Evolutionary conservation across 2,797 vertebrate genomes (phyloP).

Genomic region (Alectoris magna): DNA sequence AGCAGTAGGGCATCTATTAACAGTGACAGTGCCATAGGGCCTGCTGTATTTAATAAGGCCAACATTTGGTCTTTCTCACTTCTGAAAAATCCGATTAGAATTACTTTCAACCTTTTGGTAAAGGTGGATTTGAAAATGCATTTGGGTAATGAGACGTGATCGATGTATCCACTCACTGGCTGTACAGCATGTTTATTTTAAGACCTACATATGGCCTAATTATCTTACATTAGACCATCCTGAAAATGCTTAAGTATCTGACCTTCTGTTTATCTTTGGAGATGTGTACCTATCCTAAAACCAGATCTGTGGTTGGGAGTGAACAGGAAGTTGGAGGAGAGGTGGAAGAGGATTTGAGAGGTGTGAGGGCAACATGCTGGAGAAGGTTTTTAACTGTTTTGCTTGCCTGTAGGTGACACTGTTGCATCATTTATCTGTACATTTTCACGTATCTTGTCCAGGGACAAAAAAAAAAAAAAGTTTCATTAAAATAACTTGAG

Average conservation of each 20-base stretch:
- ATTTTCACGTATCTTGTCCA: constrained; percentile 65
- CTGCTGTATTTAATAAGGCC: background rate
- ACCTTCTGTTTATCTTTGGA: constrained; percentile 30
- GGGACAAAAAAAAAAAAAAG: constrained; percentile 45
- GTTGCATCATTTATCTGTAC: constrained; percentile 75
- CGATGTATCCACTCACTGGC: background rate
- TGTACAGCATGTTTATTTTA: constrained; percentile 20
- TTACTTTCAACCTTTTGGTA: constrained; percentile 25
- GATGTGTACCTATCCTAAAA: constrained; percentile 36
- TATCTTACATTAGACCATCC: constrained; percentile 46
- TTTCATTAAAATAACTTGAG: constrained; percentile 22
- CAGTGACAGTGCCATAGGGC: background rate
- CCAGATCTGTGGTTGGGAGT: background rate
- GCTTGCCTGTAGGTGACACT: constrained; percentile 83
- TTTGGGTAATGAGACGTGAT: background rate
- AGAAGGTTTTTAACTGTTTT: constrained; percentile 17
- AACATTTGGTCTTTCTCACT: constrained; percentile 28
- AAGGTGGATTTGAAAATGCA: constrained; percentile 31
- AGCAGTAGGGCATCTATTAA: background rate
- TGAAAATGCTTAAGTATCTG: constrained; percentile 45
- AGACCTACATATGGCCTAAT: constrained; percentile 4
- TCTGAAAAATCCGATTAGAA: constrained; percentile 20
- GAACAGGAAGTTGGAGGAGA: background rate
- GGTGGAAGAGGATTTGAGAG: background rate
- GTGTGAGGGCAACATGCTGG: background rate